phyloP scores from a whole-genome alignment of 1,140 invertebrate species.

The Ips typographus region DNA sequence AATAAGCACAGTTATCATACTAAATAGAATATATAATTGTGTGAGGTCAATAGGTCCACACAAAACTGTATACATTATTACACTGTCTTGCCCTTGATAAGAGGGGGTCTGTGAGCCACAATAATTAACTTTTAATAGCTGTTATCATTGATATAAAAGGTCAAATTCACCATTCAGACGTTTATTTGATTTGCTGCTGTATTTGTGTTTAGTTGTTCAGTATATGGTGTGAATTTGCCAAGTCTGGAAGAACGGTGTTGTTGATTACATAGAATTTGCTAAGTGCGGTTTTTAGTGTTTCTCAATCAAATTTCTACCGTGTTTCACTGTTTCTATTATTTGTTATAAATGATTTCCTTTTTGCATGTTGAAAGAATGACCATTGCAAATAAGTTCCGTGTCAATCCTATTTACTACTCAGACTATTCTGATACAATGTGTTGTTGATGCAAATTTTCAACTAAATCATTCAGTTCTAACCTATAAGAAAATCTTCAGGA shows the following conservation, averaged over 20 bases:
- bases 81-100: conserved; percentile 26
- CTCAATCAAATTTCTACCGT: neutral
- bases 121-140: conserved; percentile 19
- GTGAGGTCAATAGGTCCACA: conserved; percentile 19
- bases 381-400: conserved; percentile 57
- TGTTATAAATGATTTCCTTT: conserved; percentile 36
- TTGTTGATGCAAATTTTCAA: neutral
- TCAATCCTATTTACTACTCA: conserved; percentile 65
- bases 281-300: neutral
- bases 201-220: neutral
- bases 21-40: conserved; percentile 20
- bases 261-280: neutral
- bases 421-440: conserved; percentile 61
- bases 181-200: conserved; percentile 9
- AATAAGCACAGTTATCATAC: neutral
- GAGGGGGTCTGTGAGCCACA: conserved; percentile 21
- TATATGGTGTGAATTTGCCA: neutral
- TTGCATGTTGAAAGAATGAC: conserved; percentile 56
- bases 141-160: conserved; percentile 31
- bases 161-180: conserved; percentile 8
- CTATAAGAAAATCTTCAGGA: too few relatives aligned
- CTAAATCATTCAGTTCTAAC: too few relatives aligned
- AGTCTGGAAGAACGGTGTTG: neutral
- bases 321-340: neutral
- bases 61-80: conserved; percentile 19